A percentile compares a stretch with the other conserved stretches of the same genome.
phyloP scores from a whole-genome alignment of 2,888 invertebrate genomes.

The Sphaerophoria taeniata region DNA sequence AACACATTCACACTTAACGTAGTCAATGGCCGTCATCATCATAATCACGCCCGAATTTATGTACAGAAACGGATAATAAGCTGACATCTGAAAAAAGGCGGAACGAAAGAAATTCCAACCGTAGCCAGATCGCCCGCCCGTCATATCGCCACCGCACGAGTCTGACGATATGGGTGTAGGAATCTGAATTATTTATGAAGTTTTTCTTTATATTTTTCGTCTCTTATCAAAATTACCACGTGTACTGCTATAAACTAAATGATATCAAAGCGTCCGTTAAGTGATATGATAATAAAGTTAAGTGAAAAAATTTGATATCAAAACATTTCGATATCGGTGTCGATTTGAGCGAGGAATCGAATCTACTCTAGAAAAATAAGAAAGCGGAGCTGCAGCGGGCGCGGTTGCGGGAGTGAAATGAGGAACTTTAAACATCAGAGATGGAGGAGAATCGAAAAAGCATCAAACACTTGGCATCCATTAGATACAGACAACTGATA shows the following conservation, averaged over 20 bases:
- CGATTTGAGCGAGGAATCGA: not conserved
- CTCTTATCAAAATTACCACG: slow-evolving; percentile 33
- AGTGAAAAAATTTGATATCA: slow-evolving; percentile 64
- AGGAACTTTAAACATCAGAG: not conserved
- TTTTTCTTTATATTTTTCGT: slow-evolving; percentile 1
- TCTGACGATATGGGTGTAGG: slow-evolving; percentile 48
- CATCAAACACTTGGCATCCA: slow-evolving; percentile 65
- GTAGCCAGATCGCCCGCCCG: not conserved
- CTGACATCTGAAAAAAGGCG: slow-evolving; percentile 25
- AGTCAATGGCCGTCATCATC: slow-evolving; percentile 31
- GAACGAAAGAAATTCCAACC: slow-evolving; percentile 30
- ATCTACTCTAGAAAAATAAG: not conserved
- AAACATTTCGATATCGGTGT: slow-evolving; percentile 59
- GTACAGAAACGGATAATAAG: slow-evolving; percentile 49
- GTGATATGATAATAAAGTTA: slow-evolving; percentile 71
- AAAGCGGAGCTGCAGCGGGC: not conserved
- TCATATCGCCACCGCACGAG: slow-evolving; percentile 13
- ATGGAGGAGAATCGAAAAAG: slow-evolving; percentile 29
- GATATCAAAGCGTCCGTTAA: slow-evolving; percentile 66
- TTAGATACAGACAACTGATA: slow-evolving; percentile 62
- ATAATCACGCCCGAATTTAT: slow-evolving; percentile 61
- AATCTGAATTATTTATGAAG: slow-evolving; percentile 68
- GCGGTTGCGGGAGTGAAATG: not conserved
- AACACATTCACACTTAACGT: not conserved
- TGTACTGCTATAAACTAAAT: slow-evolving; percentile 42